Evolutionary conservation across 2,113 vertebrate species (phyloP), one percentile per base, ranked within the genome.

Genomic region (Cardinalis cardinalis): DNA sequence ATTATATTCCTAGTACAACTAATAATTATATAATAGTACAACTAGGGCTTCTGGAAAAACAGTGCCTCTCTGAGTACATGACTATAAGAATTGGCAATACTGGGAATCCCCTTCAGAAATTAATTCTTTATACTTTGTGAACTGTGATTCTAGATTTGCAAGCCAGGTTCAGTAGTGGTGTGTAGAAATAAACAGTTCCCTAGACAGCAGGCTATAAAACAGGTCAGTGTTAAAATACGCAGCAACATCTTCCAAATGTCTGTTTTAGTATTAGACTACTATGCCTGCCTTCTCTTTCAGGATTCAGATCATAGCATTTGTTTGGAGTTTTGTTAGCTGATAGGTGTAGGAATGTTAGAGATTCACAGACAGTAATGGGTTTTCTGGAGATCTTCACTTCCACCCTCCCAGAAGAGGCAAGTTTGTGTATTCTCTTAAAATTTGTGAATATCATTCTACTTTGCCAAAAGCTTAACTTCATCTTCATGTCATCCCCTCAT

Each of bases 181-280:
- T 84, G 65, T 55, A 84, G 88, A 84, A 92, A 63, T 80, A 77
- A 91, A 74, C 82, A 66, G 79, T 90, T 95, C 83, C 79, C 90
- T 80, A 77, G 92, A 94, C 69, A 87, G 79, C 41, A 86, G 66
- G 21, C 76, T 80, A 56, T 93, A 83, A 93, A 95, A 84, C 56
- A 92, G 83, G 88, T 95, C 92, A 94, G 90, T 38, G 73, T 90
- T 91, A 92, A 94, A 92, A 91, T 95, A 92, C 86, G 92, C 64
- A 81, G 58, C 71, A 86, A 80, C 52, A 64, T 89, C 85, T 92
- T 94, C 95, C 60, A 83, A 88, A 78, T 84, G 65, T 26, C 83
- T 85, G 9, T 70, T 70, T 19, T 48, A 80, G 29, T 34, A 53
- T 78, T 86, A 48, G 85, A 52, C 68, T 92, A 32, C 51, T 75